These are phyloP conservation scores for Daboia siamensis DNA, from an alignment of 2,113 vertebrate genomes.

Conservation along the genomic window DNA sequence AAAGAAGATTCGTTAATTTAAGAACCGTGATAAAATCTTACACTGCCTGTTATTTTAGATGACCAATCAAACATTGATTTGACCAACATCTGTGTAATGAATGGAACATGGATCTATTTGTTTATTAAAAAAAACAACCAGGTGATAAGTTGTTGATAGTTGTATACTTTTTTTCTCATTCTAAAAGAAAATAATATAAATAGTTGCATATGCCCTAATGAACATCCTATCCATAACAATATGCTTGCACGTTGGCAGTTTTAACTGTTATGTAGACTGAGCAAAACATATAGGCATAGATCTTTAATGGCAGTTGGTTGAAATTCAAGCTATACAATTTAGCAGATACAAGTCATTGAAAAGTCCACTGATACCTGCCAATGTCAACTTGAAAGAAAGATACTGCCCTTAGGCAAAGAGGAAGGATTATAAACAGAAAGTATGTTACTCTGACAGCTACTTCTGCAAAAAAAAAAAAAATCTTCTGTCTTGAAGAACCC, in stretches of 20 bases:
- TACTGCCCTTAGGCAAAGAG: constrained; percentile 28
- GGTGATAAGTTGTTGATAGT: neutral
- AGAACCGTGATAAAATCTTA: neutral
- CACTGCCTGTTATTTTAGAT: neutral
- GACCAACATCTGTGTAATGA: neutral
- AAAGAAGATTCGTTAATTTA: neutral
- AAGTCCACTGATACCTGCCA: neutral
- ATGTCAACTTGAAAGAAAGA: constrained; percentile 23
- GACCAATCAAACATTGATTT: neutral
- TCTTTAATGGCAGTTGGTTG: constrained; percentile 1
- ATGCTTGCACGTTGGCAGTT: neutral
- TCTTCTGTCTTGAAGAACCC: neutral
- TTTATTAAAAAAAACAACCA: neutral
- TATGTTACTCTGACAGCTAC: neutral
- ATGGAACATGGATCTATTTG: neutral
- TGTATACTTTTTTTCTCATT: neutral
- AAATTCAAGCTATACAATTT: neutral
- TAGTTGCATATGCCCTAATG: neutral
- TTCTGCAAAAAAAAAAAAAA: neutral
- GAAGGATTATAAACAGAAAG: neutral
- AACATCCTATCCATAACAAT: neutral
- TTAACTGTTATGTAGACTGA: neutral
- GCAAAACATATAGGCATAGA: neutral
- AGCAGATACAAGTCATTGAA: neutral
- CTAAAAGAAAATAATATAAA: neutral